These are phyloP conservation scores for Bubo bubo DNA, from an alignment of 2,113 vertebrate genomes.

Conservation along the genomic window DNA sequence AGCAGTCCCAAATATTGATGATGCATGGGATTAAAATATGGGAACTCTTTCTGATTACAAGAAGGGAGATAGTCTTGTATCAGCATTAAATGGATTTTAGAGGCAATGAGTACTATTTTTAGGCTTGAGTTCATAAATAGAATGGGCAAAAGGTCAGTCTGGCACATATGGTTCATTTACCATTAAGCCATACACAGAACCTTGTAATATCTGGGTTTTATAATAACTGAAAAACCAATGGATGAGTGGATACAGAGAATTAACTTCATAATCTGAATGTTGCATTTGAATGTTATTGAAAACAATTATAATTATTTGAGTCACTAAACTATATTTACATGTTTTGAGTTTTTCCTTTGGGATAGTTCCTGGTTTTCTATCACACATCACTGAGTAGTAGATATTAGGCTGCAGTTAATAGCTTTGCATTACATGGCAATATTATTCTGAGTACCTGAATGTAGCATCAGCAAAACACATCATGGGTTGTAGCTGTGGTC, in stretches of 20 bases:
- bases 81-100: neutral
- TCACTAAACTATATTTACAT: conserved; percentile 21
- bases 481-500: neutral
- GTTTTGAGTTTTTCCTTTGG: neutral
- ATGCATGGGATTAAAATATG: neutral
- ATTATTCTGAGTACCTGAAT: neutral
- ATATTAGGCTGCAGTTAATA: neutral
- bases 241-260: neutral
- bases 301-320: conserved; percentile 39
- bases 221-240: neutral
- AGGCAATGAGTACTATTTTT: neutral
- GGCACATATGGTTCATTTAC: conserved; percentile 11
- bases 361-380: neutral
- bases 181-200: neutral
- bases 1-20: neutral
- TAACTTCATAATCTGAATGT: conserved; percentile 10
- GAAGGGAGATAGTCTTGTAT: neutral
- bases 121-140: neutral
- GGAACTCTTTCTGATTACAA: neutral
- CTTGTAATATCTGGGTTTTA: neutral
- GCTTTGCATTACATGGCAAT: neutral
- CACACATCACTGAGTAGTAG: neutral
- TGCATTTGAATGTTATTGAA: conserved; percentile 11
- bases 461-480: neutral
- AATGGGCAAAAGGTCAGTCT: neutral